Conservation (phyloP, 2,888 invertebrate species). For the Tipula vernalis region DNA sequence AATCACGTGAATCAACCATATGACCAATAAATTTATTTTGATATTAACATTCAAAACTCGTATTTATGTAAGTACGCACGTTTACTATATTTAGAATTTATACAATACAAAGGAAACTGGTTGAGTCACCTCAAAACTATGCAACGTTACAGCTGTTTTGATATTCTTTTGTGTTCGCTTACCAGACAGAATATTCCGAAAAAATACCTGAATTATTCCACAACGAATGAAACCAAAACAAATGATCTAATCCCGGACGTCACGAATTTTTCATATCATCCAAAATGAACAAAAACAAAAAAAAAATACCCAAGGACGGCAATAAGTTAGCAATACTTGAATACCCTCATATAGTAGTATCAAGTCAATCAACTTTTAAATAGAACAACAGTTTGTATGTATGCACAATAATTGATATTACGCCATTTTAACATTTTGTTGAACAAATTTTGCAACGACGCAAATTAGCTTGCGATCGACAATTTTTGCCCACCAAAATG, state of each 20-base stretch:
- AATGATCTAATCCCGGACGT: background rate
- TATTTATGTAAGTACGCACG: background rate
- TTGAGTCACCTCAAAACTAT: background rate
- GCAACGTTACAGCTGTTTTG: background rate
- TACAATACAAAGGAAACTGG: background rate
- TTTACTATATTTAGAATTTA: background rate
- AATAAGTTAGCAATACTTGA: background rate
- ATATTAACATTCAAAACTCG: background rate
- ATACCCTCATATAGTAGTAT: background rate
- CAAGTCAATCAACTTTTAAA: background rate
- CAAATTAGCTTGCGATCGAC: background rate
- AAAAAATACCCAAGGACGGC: background rate
- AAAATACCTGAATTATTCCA: background rate
- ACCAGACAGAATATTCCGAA: background rate
- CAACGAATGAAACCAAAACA: background rate
- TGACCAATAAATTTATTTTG: background rate
- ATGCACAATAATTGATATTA: background rate
- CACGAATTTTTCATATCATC: background rate
- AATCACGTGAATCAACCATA: background rate
- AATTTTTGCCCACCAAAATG: background rate
- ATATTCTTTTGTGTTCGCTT: background rate
- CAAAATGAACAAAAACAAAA: background rate
- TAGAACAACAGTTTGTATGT: background rate
- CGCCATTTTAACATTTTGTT: background rate
- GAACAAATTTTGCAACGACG: background rate